Percentiles rank a stretch among this genome's conserved stretches.
Evolutionary conservation across 2,797 vertebrate genomes (phyloP).

Genomic region (Sebastes diploproa): DNA sequence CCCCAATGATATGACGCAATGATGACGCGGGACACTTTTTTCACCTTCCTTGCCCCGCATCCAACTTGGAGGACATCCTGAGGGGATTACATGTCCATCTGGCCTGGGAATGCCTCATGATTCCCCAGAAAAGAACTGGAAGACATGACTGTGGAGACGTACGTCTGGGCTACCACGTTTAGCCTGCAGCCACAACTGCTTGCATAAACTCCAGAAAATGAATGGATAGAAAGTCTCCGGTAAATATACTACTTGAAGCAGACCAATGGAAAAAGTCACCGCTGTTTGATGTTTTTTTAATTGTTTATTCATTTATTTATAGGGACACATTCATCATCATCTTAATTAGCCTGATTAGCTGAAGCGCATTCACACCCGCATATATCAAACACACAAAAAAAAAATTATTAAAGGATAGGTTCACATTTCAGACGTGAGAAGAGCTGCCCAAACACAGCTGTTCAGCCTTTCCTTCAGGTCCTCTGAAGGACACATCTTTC

Average conservation of each 20-base stretch:
- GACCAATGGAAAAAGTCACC: background rate
- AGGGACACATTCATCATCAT: background rate
- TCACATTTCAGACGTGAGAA: background rate
- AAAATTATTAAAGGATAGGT: background rate
- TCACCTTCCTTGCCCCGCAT: background rate
- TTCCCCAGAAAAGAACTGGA: constrained; percentile 6
- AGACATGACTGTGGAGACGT: background rate
- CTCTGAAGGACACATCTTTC: constrained; percentile 9
- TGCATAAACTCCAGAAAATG: background rate
- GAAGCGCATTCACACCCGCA: background rate
- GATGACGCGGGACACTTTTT: background rate
- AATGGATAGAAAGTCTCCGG: background rate
- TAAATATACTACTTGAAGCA: background rate
- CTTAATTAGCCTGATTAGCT: background rate
- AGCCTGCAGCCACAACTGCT: background rate
- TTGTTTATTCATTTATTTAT: background rate
- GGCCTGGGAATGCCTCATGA: constrained; percentile 17
- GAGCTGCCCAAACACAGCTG: background rate
- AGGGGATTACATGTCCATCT: constrained; percentile 26
- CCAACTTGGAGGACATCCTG: background rate
- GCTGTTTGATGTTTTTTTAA: background rate
- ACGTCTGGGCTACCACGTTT: background rate
- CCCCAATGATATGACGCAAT: background rate
- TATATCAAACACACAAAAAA: background rate
- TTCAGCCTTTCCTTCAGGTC: background rate